These are phyloP conservation scores for Himalopsyche phryganea DNA, from an alignment of 1,140 invertebrate species.

Conservation along the genomic window DNA sequence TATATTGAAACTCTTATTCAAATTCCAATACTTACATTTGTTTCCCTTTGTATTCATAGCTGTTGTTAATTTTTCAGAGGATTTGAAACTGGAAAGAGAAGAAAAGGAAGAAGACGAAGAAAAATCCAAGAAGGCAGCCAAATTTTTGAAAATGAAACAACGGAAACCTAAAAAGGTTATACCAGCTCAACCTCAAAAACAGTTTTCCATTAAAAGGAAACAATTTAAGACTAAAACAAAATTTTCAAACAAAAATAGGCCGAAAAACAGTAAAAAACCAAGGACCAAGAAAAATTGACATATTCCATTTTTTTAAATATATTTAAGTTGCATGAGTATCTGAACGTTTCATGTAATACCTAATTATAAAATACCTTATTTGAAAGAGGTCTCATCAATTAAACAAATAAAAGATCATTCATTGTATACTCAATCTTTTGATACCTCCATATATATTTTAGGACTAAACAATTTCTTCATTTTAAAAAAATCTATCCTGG, in stretches of 20 bases:
- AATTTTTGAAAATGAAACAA: constrained; percentile 5
- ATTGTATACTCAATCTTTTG: too few relatives aligned
- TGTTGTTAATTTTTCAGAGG: constrained; percentile 21
- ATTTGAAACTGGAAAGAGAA: constrained; percentile 13
- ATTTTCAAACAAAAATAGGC: constrained; percentile 44
- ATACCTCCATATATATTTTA: too few relatives aligned
- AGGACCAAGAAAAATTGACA: constrained; percentile 18
- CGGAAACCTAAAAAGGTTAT: constrained; percentile 6
- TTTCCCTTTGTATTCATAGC: too few relatives aligned
- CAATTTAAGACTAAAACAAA: constrained; percentile 49
- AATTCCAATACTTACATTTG: too few relatives aligned
- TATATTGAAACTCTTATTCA: too few relatives aligned
- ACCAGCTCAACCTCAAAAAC: constrained; percentile 10
- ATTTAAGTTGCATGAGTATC: too few relatives aligned
- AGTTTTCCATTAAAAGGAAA: constrained; percentile 45
- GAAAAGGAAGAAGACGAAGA: background rate
- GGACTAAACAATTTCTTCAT: too few relatives aligned
- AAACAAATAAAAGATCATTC: too few relatives aligned
- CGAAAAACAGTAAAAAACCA: constrained; percentile 38
- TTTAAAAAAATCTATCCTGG: too few relatives aligned
- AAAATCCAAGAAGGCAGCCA: constrained; percentile 12
- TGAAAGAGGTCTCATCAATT: too few relatives aligned
- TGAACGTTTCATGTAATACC: too few relatives aligned
- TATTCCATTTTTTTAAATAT: background rate
- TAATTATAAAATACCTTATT: too few relatives aligned